phyloP scores from a whole-genome alignment of 2,113 vertebrate genomes.

The Pachypanchax playfairii region DNA sequence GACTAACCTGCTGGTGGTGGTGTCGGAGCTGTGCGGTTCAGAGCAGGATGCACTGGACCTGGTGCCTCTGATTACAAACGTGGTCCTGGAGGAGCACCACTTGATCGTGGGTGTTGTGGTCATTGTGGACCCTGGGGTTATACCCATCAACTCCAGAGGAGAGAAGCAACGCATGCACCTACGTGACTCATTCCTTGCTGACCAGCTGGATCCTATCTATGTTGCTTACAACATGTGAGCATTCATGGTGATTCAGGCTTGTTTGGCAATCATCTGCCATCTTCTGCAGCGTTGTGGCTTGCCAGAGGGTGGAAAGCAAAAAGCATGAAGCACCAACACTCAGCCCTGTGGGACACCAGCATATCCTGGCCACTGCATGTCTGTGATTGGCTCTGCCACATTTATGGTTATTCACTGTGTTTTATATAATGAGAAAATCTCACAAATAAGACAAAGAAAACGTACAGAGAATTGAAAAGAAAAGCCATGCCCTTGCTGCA shows the following conservation, averaged over 20 bases:
- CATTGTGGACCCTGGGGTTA: conserved; percentile 95
- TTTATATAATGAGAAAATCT: conserved; percentile 41
- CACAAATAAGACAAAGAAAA: conserved; percentile 34
- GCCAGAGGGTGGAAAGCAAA: conserved; percentile 32
- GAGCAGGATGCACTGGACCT: conserved; percentile 97
- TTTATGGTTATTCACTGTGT: conserved; percentile 69
- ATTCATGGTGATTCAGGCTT: background rate
- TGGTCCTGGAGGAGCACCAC: conserved; percentile 97
- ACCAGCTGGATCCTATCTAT: conserved; percentile 97
- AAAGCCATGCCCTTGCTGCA: conserved; percentile 15
- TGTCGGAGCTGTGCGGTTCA: conserved; percentile 94
- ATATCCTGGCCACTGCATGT: conserved; percentile 65
- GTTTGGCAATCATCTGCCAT: background rate
- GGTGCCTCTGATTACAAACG: conserved; percentile 95
- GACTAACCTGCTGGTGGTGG: conserved; percentile 98
- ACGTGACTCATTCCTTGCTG: conserved; percentile 95
- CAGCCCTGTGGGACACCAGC: conserved; percentile 61
- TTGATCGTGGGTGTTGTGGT: conserved; percentile 97
- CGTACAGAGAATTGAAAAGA: conserved; percentile 19
- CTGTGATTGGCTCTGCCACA: conserved; percentile 54
- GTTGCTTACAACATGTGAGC: conserved; percentile 99
- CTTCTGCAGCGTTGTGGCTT: conserved; percentile 23
- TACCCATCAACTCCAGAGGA: conserved; percentile 96
- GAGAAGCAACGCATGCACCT: conserved; percentile 99
- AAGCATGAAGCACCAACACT: conserved; percentile 45